phyloP scores from a whole-genome alignment of 2,113 vertebrate species.

The Myiozetetes cayanensis region DNA sequence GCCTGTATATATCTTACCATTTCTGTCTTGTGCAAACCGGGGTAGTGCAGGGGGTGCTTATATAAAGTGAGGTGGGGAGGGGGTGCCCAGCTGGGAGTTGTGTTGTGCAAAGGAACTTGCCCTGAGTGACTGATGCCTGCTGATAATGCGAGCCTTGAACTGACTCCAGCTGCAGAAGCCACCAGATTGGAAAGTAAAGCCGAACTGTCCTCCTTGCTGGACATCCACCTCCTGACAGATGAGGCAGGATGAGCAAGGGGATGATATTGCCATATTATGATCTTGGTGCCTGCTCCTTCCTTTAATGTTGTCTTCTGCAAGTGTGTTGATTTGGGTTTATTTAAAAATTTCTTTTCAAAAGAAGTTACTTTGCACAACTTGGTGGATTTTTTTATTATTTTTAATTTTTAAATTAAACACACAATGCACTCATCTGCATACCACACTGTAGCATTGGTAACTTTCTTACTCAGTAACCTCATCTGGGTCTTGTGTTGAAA shows the following conservation, averaged over 20 bases:
- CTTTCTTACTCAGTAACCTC: constrained; percentile 63
- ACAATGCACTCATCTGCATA: constrained; percentile 70
- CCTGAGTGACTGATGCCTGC: neutral
- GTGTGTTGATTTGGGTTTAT: constrained; percentile 61
- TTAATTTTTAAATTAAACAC: neutral
- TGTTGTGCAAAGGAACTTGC: neutral
- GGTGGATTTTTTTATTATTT: constrained; percentile 25
- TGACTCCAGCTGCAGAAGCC: neutral
- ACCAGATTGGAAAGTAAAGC: neutral
- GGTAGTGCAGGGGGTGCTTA: constrained; percentile 20
- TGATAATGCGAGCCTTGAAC: neutral
- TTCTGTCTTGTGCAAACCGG: constrained; percentile 54
- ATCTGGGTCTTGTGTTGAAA: constrained; percentile 47
- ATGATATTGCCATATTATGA: constrained; percentile 47
- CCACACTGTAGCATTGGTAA: constrained; percentile 69
- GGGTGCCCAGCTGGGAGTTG: neutral
- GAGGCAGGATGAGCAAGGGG: neutral
- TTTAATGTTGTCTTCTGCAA: constrained; percentile 33
- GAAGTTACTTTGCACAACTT: constrained; percentile 74
- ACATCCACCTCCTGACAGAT: neutral
- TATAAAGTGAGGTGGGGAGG: constrained; percentile 41
- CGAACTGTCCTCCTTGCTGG: neutral
- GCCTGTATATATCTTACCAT: constrained; percentile 63
- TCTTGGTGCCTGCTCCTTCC: constrained; percentile 71
- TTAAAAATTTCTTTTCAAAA: constrained; percentile 63